phyloP scores from a whole-genome alignment of 2,888 invertebrate genomes.

The Tridacna crocea region DNA sequence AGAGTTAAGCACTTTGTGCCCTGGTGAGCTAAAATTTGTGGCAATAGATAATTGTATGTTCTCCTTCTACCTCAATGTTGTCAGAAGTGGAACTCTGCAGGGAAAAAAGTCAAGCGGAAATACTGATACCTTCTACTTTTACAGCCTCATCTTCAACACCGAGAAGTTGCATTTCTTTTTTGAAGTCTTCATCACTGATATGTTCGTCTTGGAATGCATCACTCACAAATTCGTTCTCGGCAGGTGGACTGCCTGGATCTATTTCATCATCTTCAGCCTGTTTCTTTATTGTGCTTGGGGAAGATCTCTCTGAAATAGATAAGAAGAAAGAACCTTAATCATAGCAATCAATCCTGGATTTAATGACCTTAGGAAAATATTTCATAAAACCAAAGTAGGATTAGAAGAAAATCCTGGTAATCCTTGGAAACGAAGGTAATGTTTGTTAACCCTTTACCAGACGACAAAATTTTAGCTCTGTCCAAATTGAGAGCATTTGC shows the following conservation, averaged over 20 bases:
- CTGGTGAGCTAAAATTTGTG: too few species aligned
- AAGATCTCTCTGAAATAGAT: conserved; percentile 50
- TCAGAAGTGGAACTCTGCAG: too few species aligned
- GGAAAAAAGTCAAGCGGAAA: neutral
- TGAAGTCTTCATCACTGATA: conserved; percentile 84
- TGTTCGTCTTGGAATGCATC: conserved; percentile 88
- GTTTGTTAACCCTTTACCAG: too few species aligned
- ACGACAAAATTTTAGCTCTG: too few species aligned
- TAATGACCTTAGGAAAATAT: neutral
- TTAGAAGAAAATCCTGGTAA: neutral
- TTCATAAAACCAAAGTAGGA: neutral
- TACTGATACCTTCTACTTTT: conserved; percentile 55
- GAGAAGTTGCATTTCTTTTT: conserved; percentile 90
- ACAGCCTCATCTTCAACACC: conserved; percentile 86
- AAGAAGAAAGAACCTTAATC: neutral
- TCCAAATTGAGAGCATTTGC: too few species aligned
- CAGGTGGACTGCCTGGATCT: conserved; percentile 70
- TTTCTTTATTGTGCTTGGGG: conserved; percentile 50
- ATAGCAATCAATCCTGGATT: too few species aligned
- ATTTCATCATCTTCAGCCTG: conserved; percentile 66
- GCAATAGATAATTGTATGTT: too few species aligned
- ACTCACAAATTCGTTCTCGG: conserved; percentile 90
- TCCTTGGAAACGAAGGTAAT: too few species aligned
- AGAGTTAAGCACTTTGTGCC: too few species aligned
- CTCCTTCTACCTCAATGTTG: too few species aligned